phyloP scores from a whole-genome alignment of 2,113 vertebrate genomes.

The Oenanthe melanoleuca region DNA sequence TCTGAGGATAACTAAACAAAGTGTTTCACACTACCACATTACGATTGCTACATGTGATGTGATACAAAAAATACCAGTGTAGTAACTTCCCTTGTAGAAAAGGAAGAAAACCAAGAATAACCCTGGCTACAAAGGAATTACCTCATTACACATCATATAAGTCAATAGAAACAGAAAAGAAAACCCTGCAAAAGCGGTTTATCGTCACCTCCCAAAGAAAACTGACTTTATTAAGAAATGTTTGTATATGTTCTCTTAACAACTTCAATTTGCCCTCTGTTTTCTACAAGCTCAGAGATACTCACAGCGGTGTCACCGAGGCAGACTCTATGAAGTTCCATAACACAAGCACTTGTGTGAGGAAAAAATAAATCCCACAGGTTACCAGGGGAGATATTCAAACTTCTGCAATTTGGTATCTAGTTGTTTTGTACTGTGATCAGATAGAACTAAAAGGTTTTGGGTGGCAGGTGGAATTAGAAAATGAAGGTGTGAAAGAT shows the following conservation, averaged over 20 bases:
- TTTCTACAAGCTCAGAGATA: background rate
- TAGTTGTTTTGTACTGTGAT: background rate
- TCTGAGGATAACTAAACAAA: background rate
- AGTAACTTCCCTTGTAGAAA: background rate
- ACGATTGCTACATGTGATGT: background rate
- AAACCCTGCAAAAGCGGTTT: background rate
- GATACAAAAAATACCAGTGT: background rate
- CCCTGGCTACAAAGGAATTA: background rate
- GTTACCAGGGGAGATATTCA: background rate
- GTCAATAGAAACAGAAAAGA: background rate
- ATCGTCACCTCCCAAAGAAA: background rate
- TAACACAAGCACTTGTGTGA: background rate
- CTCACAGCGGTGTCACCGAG: accelerated
- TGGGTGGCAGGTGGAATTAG: background rate
- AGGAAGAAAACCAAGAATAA: background rate
- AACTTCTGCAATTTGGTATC: background rate
- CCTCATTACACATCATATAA: background rate
- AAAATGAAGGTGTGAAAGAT: background rate
- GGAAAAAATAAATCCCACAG: background rate
- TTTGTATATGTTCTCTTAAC: background rate
- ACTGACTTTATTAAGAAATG: background rate
- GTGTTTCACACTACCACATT: background rate
- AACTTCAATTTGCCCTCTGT: background rate
- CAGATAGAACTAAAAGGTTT: background rate
- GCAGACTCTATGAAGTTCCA: background rate